Conservation (phyloP, 2,797 vertebrate genomes). For the Chaetodon trifasciatus region DNA sequence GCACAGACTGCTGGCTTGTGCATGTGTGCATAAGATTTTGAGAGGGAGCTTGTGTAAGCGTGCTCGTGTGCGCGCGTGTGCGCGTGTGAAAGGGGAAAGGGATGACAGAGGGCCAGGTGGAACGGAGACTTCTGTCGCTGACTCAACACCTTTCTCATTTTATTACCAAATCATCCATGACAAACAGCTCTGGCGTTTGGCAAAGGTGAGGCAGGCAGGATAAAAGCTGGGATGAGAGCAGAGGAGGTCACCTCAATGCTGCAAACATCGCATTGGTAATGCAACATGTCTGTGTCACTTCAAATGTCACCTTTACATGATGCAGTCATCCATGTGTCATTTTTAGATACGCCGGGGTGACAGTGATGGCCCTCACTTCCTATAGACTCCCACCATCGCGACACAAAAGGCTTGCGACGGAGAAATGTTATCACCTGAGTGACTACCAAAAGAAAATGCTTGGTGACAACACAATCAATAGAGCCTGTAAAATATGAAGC, state of each 20-base stretch:
- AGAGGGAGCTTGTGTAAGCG: conserved; percentile 31
- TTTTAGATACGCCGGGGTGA: conserved; percentile 70
- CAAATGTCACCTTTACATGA: conserved; percentile 78
- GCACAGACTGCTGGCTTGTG: neutral
- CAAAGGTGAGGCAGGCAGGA: conserved; percentile 78
- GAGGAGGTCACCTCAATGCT: conserved; percentile 75
- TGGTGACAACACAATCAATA: conserved; percentile 77
- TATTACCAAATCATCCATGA: conserved; percentile 88
- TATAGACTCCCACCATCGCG: conserved; percentile 52
- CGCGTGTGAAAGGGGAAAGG: conserved; percentile 59
- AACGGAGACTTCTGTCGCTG: conserved; percentile 85
- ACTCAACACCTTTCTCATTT: conserved; percentile 88
- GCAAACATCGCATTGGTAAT: conserved; percentile 73
- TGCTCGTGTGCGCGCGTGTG: conserved; percentile 12
- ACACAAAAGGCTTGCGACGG: conserved; percentile 57
- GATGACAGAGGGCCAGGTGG: conserved; percentile 84
- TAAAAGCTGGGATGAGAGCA: conserved; percentile 68
- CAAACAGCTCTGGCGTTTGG: conserved; percentile 82
- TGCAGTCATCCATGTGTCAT: conserved; percentile 76
- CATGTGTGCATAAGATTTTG: conserved; percentile 27
- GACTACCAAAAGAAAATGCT: conserved; percentile 72
- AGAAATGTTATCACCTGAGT: conserved; percentile 73
- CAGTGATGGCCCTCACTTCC: conserved; percentile 73
- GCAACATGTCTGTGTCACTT: conserved; percentile 76
- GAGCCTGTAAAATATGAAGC: conserved; percentile 68